Conservation (phyloP, 2,113 vertebrate species). For the Petroica traversi region DNA sequence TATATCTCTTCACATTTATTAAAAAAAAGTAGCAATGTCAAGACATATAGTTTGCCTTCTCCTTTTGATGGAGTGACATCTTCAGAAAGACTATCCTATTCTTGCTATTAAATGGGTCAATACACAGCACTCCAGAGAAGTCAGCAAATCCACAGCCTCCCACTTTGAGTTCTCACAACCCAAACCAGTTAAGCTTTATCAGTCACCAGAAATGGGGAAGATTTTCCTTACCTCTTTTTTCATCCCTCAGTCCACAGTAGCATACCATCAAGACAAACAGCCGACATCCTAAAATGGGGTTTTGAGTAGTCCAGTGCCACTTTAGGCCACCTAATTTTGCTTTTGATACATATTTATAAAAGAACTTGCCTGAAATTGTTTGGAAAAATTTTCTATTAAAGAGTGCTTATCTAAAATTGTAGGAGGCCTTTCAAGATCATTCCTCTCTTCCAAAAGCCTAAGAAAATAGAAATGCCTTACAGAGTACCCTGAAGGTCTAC, state of each 20-base stretch:
- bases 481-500: constrained; percentile 10
- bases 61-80: background rate
- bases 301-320: background rate
- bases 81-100: background rate
- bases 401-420: background rate
- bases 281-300: background rate
- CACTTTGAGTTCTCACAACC: background rate
- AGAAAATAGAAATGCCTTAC: constrained; percentile 20
- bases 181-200: background rate
- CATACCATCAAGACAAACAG: background rate
- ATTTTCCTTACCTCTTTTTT: background rate
- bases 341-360: background rate
- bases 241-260: background rate
- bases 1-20: background rate
- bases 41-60: background rate
- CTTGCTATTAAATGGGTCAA: background rate
- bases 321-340: background rate
- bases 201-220: background rate
- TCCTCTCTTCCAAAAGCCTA: background rate
- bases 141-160: background rate
- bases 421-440: background rate
- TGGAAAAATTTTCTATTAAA: background rate
- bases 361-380: background rate
- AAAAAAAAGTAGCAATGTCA: background rate
- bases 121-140: background rate